Conservation (phyloP, 2,797 vertebrate species). For the Pantherophis alleghaniensis region DNA sequence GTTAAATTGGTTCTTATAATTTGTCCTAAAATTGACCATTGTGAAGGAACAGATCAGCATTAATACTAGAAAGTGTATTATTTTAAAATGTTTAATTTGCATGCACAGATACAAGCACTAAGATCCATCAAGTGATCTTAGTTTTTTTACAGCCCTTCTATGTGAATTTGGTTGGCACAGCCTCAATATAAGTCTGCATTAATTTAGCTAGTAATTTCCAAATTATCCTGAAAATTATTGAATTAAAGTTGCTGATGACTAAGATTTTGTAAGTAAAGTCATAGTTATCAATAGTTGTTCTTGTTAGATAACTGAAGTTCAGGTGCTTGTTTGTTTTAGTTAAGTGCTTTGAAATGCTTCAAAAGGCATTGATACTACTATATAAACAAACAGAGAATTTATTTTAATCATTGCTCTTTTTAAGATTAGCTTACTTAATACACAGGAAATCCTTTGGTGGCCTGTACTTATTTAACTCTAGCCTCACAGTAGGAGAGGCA, state of each 20-base stretch:
- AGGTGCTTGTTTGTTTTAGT: conserved; percentile 74
- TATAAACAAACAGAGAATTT: conserved; percentile 70
- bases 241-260: conserved; percentile 48
- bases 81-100: neutral
- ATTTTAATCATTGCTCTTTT: conserved; percentile 52
- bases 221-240: conserved; percentile 25
- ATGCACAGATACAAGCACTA: neutral
- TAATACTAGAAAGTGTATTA: neutral
- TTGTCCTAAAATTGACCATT: neutral
- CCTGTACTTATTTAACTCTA: neutral
- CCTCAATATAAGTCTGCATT: neutral
- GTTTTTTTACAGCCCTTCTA: neutral
- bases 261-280: conserved; percentile 61
- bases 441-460: conserved; percentile 47
- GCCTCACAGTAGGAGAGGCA: neutral
- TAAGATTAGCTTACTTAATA: conserved; percentile 48
- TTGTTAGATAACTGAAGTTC: conserved; percentile 73
- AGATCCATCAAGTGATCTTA: neutral
- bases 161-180: neutral
- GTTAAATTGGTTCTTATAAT: neutral
- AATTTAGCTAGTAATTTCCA: neutral
- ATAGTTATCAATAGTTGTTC: conserved; percentile 69
- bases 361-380: conserved; percentile 61
- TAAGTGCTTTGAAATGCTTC: conserved; percentile 74
- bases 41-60: neutral